Evolutionary conservation across 1,140 invertebrate genomes (phyloP).

Genomic region (Berghia stephanieae): DNA sequence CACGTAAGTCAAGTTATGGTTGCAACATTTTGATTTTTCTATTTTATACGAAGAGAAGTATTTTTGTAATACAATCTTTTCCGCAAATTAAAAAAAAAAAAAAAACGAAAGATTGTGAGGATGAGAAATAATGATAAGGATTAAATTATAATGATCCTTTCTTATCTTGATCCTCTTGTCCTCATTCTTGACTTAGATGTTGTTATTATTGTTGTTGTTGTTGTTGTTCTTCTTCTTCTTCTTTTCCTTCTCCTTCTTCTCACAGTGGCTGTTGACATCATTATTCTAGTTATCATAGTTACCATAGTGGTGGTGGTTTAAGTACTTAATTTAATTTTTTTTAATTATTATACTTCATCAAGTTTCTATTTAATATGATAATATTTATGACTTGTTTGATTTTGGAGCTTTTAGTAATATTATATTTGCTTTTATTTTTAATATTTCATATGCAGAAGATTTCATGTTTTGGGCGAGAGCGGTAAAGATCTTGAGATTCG

Average conservation of each 20-base stretch:
- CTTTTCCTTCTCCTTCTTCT: too few relatives aligned
- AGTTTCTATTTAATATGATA: neutral
- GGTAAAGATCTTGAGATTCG: constrained; percentile 77
- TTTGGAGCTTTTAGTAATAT: neutral
- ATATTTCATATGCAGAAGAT: constrained; percentile 37
- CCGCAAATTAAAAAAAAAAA: too few relatives aligned
- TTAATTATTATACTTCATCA: neutral
- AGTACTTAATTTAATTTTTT: neutral
- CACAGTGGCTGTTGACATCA: too few relatives aligned
- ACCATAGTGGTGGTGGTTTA: neutral
- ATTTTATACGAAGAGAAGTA: too few relatives aligned
- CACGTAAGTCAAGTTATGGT: constrained; percentile 41
- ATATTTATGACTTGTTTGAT: neutral
- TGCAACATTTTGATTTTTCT: too few relatives aligned
- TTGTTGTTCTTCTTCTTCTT: too few relatives aligned
- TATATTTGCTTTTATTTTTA: neutral
- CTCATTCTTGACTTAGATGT: neutral
- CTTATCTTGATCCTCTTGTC: neutral
- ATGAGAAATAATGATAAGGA: neutral
- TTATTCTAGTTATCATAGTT: neutral
- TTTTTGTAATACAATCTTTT: too few relatives aligned
- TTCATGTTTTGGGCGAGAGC: constrained; percentile 74
- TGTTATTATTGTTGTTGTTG: too few relatives aligned
- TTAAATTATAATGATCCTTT: neutral
- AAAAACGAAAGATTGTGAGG: too few relatives aligned